Percentiles rank a stretch among this genome's conserved stretches.
Evolutionary conservation across 2,797 vertebrate genomes (phyloP).

Genomic region (Lepidocolaptes lacrymiger): DNA sequence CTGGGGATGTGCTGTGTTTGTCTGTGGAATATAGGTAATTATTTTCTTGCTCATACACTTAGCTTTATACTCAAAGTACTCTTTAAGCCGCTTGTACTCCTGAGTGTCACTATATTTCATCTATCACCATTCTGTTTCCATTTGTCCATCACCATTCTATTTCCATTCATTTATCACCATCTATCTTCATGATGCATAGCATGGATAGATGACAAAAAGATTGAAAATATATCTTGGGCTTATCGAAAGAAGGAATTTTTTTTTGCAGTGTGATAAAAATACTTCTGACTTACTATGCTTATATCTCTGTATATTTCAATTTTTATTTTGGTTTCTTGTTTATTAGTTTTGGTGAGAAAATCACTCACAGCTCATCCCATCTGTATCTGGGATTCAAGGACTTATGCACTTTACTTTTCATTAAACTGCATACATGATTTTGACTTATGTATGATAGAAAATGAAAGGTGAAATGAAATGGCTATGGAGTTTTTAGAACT

Average conservation of each 20-base stretch:
- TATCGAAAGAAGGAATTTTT: neutral
- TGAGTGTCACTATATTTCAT: neutral
- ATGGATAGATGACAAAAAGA: neutral
- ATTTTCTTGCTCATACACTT: neutral
- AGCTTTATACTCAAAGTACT: neutral
- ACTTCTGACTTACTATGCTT: neutral
- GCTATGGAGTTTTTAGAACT: conserved; percentile 56
- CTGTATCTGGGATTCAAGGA: conserved; percentile 46
- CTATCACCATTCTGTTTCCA: neutral
- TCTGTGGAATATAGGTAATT: neutral
- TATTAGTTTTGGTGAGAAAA: neutral
- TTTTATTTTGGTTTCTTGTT: neutral
- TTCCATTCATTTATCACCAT: neutral
- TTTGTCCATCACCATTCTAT: neutral
- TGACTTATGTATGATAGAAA: conserved; percentile 51
- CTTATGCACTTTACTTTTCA: conserved; percentile 35
- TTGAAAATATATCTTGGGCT: neutral
- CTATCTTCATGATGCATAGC: neutral
- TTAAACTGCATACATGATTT: conserved; percentile 49
- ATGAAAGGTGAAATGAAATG: conserved; percentile 70
- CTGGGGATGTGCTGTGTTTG: neutral
- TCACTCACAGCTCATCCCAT: neutral
- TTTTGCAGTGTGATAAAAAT: neutral
- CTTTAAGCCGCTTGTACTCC: neutral
- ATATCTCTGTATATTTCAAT: neutral